These are phyloP conservation scores for Darevskia nairensis DNA, from an alignment of 2,797 vertebrate genomes.

Conservation along the genomic window DNA sequence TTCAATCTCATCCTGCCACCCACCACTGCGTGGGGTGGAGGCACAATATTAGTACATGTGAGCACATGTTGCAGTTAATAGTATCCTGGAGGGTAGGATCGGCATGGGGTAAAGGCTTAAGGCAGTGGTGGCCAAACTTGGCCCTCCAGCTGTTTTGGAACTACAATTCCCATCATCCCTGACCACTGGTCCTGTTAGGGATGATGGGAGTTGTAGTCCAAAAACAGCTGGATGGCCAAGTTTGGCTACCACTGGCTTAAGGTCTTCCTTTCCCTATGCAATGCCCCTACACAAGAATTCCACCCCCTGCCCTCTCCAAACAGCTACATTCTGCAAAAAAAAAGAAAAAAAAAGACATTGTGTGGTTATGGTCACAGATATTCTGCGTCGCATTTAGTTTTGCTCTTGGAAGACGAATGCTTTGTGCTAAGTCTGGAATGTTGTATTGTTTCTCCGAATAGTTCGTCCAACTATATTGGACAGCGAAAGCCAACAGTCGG, in stretches of 20 bases:
- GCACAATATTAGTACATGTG: not conserved
- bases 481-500: conserved; percentile 67
- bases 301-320: too few species aligned
- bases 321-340: not conserved
- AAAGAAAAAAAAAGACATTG: not conserved
- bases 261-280: not conserved
- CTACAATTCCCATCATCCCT: too few species aligned
- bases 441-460: conserved; percentile 57
- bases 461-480: conserved; percentile 87
- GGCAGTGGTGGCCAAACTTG: too few species aligned
- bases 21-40: not conserved
- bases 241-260: too few species aligned
- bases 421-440: not conserved
- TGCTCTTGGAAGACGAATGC: not conserved
- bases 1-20: too few species aligned
- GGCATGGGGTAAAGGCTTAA: not conserved
- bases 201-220: too few species aligned
- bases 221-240: too few species aligned
- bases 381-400: not conserved
- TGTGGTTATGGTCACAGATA: not conserved
- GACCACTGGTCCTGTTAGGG: too few species aligned
- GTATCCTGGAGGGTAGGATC: not conserved
- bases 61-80: not conserved
- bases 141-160: too few species aligned
- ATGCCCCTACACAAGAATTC: not conserved